These are phyloP conservation scores for Otis tarda DNA, from an alignment of 2,113 vertebrate species.

Conservation along the genomic window DNA sequence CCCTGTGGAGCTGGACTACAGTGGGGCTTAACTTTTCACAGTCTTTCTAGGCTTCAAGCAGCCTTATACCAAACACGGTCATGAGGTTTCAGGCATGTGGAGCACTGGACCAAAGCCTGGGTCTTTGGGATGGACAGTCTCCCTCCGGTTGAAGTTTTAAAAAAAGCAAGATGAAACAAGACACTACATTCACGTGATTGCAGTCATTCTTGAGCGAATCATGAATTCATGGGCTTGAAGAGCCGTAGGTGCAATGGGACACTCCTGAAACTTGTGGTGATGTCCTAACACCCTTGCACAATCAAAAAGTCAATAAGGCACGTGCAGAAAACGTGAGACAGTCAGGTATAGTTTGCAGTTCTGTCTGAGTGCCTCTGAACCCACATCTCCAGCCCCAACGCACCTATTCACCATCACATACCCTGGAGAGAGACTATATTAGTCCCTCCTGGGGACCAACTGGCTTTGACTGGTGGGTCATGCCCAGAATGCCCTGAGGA, in stretches of 20 bases:
- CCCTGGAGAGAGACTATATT: not conserved
- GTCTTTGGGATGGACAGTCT: not conserved
- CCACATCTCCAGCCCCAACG: not conserved
- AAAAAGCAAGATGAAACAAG: constrained; percentile 6
- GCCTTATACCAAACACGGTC: not conserved
- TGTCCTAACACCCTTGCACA: not conserved
- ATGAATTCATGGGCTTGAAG: not conserved
- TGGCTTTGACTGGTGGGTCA: not conserved
- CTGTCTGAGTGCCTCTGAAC: not conserved
- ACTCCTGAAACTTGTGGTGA: not conserved
- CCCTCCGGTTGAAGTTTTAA: not conserved
- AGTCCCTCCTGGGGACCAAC: not conserved
- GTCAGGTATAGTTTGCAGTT: not conserved
- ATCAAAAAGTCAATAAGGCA: not conserved
- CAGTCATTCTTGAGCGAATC: not conserved
- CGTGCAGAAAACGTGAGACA: not conserved
- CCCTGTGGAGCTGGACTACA: not conserved
- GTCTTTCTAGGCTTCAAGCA: not conserved
- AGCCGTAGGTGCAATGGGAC: not conserved
- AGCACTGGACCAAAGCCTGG: not conserved
- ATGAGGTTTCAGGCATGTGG: not conserved
- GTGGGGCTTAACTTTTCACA: not conserved
- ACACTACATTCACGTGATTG: not conserved
- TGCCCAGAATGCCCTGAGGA: not conserved
- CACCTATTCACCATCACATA: not conserved